phyloP scores from a whole-genome alignment of 2,888 invertebrate genomes.

The Drosophila nr. medialis region DNA sequence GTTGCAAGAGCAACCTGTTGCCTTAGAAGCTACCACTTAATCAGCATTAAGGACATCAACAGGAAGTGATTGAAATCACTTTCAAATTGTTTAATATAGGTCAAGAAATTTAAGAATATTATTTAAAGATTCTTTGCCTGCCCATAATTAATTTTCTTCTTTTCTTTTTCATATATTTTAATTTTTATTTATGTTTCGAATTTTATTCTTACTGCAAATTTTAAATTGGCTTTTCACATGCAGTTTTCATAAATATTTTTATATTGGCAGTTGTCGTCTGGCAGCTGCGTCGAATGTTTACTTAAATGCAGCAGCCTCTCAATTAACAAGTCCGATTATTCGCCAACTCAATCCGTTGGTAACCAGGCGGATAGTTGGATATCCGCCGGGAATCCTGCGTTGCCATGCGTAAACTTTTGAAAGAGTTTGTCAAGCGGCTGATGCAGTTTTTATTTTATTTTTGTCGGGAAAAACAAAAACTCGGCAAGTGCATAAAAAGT shows the following conservation, averaged over 20 bases:
- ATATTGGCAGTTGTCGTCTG: not conserved
- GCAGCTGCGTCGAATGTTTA: not conserved
- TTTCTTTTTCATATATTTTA: not conserved
- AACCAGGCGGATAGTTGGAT: slow-evolving; percentile 5
- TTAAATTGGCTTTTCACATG: not conserved
- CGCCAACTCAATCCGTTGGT: not conserved
- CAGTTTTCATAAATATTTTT: not conserved
- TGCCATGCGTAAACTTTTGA: slow-evolving; percentile 12
- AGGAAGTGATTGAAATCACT: not conserved
- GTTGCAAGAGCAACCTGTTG: slow-evolving; percentile 21
- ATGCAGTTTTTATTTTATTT: not conserved
- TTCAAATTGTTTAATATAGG: not conserved
- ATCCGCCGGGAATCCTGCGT: not conserved
- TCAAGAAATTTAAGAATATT: not conserved
- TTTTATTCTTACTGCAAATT: not conserved
- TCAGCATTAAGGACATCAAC: slow-evolving; percentile 1
- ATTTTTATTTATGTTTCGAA: not conserved
- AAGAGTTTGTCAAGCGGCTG: slow-evolving; percentile 7
- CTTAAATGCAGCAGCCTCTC: not conserved
- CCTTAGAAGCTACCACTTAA: slow-evolving; percentile 9
- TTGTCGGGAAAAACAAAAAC: not conserved
- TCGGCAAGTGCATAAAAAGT: not conserved
- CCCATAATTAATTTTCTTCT: not conserved
- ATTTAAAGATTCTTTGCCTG: not conserved
- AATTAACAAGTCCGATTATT: slow-evolving; percentile 25